These are phyloP conservation scores for Drosophila obscura DNA, from an alignment of 1,140 invertebrate species.

Conservation along the genomic window DNA sequence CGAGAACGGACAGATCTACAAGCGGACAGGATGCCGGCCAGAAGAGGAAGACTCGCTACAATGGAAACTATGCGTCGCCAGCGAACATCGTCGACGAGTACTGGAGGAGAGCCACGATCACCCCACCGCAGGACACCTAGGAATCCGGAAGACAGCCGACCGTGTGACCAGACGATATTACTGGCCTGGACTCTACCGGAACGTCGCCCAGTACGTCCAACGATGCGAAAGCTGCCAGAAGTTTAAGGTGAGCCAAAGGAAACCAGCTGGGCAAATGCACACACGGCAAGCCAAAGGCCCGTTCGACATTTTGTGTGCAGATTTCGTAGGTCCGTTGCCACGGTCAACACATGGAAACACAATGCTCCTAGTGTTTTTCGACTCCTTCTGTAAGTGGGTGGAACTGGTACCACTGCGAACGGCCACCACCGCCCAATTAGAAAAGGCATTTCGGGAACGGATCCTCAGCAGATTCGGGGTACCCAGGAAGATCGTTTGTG, in stretches of 20 bases:
- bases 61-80: neutral
- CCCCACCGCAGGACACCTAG: neutral
- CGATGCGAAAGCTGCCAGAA: too few relatives aligned
- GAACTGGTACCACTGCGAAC: too few relatives aligned
- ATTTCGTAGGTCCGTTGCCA: too few relatives aligned
- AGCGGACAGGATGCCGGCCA: neutral
- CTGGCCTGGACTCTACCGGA: neutral
- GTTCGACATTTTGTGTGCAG: neutral
- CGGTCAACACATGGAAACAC: too few relatives aligned
- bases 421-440: too few relatives aligned
- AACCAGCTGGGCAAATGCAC: neutral
- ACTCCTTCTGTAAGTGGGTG: too few relatives aligned
- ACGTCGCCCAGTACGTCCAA: too few relatives aligned
- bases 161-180: neutral
- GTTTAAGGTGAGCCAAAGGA: neutral
- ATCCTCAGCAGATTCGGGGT: too few relatives aligned
- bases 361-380: too few relatives aligned
- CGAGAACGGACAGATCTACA: neutral
- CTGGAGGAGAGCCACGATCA: neutral
- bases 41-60: neutral
- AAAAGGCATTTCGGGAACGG: too few relatives aligned
- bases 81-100: neutral
- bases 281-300: neutral
- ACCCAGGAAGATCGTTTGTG: too few relatives aligned
- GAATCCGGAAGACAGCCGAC: neutral